phyloP scores from a whole-genome alignment of 2,797 vertebrate genomes.

The Spatula versicolor region DNA sequence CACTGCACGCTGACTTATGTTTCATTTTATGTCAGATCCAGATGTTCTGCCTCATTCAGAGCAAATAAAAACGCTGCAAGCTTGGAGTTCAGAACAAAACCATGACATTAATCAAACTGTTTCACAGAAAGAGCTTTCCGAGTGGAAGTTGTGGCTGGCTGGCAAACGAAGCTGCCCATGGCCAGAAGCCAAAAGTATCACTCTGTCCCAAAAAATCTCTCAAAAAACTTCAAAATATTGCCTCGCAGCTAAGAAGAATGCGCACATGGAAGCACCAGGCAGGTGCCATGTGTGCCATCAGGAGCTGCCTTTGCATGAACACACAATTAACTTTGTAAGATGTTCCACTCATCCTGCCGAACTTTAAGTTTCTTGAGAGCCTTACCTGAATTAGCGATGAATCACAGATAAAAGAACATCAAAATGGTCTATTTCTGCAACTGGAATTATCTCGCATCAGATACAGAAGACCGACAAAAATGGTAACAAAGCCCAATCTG shows the following conservation, averaged over 20 bases:
- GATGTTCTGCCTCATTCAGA: neutral
- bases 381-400: neutral
- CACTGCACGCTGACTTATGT: neutral
- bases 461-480: neutral
- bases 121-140: neutral
- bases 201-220: neutral
- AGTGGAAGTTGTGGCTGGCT: neutral
- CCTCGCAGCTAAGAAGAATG: conserved; percentile 11
- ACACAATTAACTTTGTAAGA: neutral
- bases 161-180: neutral
- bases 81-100: neutral
- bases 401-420: neutral
- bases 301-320: neutral
- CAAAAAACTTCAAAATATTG: neutral
- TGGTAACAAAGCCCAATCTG: neutral
- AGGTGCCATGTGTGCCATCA: neutral
- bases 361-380: neutral
- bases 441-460: neutral
- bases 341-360: neutral
- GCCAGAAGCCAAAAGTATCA: neutral
- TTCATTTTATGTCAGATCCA: neutral
- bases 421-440: neutral
- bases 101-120: neutral
- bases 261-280: neutral
- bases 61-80: neutral